These are phyloP conservation scores for Philotrypesis tridentata DNA, from an alignment of 1,140 invertebrate species.

Conservation along the genomic window DNA sequence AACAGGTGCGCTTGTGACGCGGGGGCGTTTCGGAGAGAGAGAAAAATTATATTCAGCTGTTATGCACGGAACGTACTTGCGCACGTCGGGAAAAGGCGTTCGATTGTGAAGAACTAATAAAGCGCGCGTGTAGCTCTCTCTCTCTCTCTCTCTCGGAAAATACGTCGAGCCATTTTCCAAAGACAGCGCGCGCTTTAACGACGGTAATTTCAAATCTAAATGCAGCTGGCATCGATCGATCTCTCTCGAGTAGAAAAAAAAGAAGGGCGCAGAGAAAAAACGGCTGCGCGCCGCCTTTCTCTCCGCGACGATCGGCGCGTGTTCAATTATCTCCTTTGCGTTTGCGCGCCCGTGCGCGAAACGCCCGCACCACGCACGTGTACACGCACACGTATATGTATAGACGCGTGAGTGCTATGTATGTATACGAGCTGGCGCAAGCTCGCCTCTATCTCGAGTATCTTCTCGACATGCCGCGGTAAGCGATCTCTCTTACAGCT, in stretches of 20 bases:
- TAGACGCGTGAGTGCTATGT: not conserved
- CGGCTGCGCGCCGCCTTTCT: not conserved
- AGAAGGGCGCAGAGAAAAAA: not conserved
- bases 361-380: too few species aligned
- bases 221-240: conserved; percentile 28
- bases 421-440: not conserved
- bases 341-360: conserved; percentile 28
- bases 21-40: too few species aligned
- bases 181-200: not conserved
- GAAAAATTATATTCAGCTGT: too few species aligned
- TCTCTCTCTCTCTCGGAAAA: too few species aligned
- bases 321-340: conserved; percentile 48
- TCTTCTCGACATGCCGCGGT: conserved; percentile 22
- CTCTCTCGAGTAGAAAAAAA: too few species aligned
- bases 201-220: conserved; percentile 46
- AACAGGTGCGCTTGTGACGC: too few species aligned
- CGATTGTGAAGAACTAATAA: not conserved
- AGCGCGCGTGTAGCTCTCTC: too few species aligned
- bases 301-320: conserved; percentile 22
- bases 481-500: not conserved
- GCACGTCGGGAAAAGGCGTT: not conserved
- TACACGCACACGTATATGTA: not conserved
- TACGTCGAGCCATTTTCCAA: not conserved
- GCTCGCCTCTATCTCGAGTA: conserved; percentile 33
- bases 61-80: not conserved